These are phyloP conservation scores for Pyralis farinalis DNA, from an alignment of 2,888 invertebrate species.

Conservation along the genomic window DNA sequence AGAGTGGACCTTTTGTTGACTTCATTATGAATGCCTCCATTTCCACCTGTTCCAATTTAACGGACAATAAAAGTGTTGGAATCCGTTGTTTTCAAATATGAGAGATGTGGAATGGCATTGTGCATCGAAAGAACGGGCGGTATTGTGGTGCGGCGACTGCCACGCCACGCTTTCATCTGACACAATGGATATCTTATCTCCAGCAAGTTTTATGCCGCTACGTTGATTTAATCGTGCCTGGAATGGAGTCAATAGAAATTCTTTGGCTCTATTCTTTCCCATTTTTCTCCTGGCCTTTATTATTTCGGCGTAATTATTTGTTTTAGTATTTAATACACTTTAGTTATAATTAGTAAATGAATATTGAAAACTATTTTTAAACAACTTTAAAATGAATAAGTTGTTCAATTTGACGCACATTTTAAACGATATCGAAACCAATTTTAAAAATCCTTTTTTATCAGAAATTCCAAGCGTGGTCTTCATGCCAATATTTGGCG, in stretches of 20 bases:
- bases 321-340: not conserved
- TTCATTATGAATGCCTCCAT: constrained; percentile 44
- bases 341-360: too few relatives aligned
- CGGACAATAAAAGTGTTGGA: constrained; percentile 68
- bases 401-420: too few relatives aligned
- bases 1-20: constrained; percentile 26
- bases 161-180: constrained; percentile 44
- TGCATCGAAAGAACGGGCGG: constrained; percentile 48
- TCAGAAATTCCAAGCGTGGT: too few relatives aligned
- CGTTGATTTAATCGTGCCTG: constrained; percentile 52
- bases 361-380: too few relatives aligned
- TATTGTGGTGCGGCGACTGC: constrained; percentile 41
- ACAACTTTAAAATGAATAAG: too few relatives aligned
- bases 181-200: constrained; percentile 68
- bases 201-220: constrained; percentile 46
- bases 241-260: constrained; percentile 7
- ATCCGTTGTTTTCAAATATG: constrained; percentile 64
- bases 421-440: too few relatives aligned
- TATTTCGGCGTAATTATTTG: not conserved
- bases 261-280: not conserved
- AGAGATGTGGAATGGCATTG: constrained; percentile 62
- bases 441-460: too few relatives aligned
- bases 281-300: not conserved
- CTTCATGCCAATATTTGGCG: too few relatives aligned
- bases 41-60: constrained; percentile 65